These are phyloP conservation scores for Drosophila tani DNA, from an alignment of 1,140 invertebrate species.

Conservation along the genomic window DNA sequence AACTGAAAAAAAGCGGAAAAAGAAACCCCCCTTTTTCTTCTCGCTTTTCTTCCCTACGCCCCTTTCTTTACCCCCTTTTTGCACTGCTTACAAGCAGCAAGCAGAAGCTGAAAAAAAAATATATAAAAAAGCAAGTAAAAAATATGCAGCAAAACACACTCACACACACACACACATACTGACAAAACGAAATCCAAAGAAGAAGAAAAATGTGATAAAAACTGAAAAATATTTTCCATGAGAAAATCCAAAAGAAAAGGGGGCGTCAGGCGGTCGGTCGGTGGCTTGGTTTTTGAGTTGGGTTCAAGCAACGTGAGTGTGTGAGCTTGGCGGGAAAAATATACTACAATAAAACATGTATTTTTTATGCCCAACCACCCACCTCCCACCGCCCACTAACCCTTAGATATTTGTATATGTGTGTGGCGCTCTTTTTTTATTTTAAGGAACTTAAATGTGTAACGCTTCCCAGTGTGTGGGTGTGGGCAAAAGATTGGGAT, in stretches of 20 bases:
- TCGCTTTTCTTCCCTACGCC: constrained; percentile 27
- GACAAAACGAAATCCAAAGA: constrained; percentile 67
- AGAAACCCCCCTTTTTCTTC: constrained; percentile 30
- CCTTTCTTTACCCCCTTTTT: neutral
- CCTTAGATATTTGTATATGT: neutral
- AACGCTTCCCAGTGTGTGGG: constrained; percentile 52
- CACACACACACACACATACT: constrained; percentile 3
- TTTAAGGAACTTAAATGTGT: constrained; percentile 80
- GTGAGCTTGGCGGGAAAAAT: constrained; percentile 73
- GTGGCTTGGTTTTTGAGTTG: constrained; percentile 11
- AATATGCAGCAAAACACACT: constrained; percentile 42
- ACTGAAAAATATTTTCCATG: constrained; percentile 83
- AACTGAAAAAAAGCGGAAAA: neutral
- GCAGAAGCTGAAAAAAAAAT: constrained; percentile 40
- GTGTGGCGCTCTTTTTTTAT: constrained; percentile 50
- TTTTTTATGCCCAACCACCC: constrained; percentile 73
- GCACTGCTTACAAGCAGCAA: constrained; percentile 44
- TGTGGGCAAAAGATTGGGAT: constrained; percentile 55
- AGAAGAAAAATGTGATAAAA: constrained; percentile 70
- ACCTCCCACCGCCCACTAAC: neutral
- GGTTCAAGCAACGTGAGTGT: constrained; percentile 32
- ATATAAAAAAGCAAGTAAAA: constrained; percentile 36
- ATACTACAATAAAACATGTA: constrained; percentile 84
- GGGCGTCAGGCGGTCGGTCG: constrained; percentile 3
- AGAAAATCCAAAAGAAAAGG: constrained; percentile 78